Percentiles rank a stretch among this genome's conserved stretches.
phyloP scores from a whole-genome alignment of 2,113 vertebrate species.

The Sebastes fasciatus region DNA sequence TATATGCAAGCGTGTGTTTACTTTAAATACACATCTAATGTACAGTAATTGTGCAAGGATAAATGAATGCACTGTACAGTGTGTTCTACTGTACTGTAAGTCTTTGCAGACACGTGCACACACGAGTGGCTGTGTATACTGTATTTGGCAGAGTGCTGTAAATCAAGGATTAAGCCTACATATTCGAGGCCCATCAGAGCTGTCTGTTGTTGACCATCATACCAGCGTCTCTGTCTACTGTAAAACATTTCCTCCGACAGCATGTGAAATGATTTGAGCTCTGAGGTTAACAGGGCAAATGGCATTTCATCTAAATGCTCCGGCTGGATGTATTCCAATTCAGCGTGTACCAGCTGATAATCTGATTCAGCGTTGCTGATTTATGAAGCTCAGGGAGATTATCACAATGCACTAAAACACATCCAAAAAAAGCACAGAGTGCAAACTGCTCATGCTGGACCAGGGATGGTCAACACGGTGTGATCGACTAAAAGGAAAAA shows the following conservation, averaged over 20 bases:
- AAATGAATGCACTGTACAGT: background rate
- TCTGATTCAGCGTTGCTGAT: slow-evolving; percentile 67
- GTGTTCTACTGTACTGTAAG: too few species aligned
- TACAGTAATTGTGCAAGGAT: background rate
- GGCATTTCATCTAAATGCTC: slow-evolving; percentile 60
- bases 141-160: background rate
- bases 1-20: background rate
- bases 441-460: slow-evolving; percentile 23
- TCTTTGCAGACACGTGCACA: background rate
- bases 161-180: background rate
- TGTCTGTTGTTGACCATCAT: background rate
- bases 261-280: slow-evolving; percentile 34
- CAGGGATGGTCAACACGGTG: background rate
- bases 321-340: slow-evolving; percentile 62
- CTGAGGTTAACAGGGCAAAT: slow-evolving; percentile 43
- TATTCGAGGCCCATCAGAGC: slow-evolving; percentile 10
- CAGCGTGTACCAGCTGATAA: slow-evolving; percentile 65
- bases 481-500: background rate
- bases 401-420: slow-evolving; percentile 62
- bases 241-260: slow-evolving; percentile 35
- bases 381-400: slow-evolving; percentile 72
- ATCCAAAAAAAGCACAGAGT: slow-evolving; percentile 26
- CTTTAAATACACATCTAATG: background rate
- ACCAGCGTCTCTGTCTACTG: background rate
- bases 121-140: background rate